phyloP scores from a whole-genome alignment of 2,888 invertebrate genomes.

The Pasiphila rectangulata region DNA sequence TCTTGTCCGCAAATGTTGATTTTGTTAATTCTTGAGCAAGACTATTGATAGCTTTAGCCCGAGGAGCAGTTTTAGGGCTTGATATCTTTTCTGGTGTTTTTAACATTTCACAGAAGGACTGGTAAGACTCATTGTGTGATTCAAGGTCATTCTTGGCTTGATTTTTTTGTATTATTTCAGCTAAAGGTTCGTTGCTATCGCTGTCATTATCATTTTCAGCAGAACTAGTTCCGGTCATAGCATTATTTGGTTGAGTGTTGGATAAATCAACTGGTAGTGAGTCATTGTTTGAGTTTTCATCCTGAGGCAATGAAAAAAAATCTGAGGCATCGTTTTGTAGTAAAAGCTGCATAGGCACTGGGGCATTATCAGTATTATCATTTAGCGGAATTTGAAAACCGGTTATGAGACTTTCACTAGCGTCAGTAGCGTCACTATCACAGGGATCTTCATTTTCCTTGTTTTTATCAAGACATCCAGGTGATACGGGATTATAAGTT shows the following conservation, averaged over 20 bases:
- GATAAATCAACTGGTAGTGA: conserved; percentile 1
- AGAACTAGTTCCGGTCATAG: not conserved
- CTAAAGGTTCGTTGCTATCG: not conserved
- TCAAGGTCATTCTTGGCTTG: not conserved
- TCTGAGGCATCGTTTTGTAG: not conserved
- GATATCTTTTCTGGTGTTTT: conserved; percentile 8
- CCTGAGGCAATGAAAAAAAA: too few species aligned
- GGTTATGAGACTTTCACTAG: too few species aligned
- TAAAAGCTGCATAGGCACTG: not conserved
- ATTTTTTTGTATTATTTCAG: conserved; percentile 3
- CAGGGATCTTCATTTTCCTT: too few species aligned
- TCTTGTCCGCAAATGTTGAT: conserved; percentile 23
- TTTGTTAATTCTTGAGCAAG: conserved; percentile 25
- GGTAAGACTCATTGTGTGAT: conserved; percentile 6
- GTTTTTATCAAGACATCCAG: too few species aligned
- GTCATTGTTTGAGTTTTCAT: not conserved
- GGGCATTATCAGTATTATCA: not conserved
- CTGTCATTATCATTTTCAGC: not conserved
- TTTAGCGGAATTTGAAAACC: too few species aligned
- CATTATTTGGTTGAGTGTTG: conserved; percentile 6
- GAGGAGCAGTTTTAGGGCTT: conserved; percentile 10
- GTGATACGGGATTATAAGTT: too few species aligned
- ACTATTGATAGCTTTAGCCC: conserved; percentile 14
- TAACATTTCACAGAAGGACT: conserved; percentile 11
- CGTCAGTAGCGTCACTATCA: too few species aligned